Percentiles rank a stretch among this genome's conserved stretches.
phyloP scores from a whole-genome alignment of 1,140 invertebrate species.

The Mycetomoellerius zeteki region DNA sequence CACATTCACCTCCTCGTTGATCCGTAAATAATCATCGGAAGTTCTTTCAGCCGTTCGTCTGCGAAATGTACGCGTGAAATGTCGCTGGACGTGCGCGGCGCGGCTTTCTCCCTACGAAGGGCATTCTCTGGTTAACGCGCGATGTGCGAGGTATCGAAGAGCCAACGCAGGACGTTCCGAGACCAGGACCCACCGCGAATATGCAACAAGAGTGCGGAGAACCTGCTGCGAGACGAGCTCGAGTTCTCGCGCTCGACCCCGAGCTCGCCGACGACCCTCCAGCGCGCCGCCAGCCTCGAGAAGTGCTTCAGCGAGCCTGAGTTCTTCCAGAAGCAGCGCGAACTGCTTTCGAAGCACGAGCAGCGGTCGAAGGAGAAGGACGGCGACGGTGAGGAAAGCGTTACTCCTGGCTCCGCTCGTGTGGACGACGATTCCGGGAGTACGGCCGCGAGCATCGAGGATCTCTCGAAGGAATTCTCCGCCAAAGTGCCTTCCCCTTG shows the following conservation, averaged over 20 bases:
- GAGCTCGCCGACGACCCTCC: slow-evolving; percentile 77
- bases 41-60: slow-evolving; percentile 31
- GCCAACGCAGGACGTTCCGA: slow-evolving; percentile 80
- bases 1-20: not conserved
- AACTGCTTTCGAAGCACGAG: slow-evolving; percentile 48
- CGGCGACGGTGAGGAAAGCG: slow-evolving; percentile 12
- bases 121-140: slow-evolving; percentile 14
- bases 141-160: slow-evolving; percentile 83
- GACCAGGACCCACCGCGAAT: slow-evolving; percentile 84
- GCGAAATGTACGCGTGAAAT: slow-evolving; percentile 18
- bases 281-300: slow-evolving; percentile 80
- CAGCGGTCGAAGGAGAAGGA: slow-evolving; percentile 35
- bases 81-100: slow-evolving; percentile 12
- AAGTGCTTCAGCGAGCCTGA: slow-evolving; percentile 82
- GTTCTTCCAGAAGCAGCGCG: slow-evolving; percentile 78
- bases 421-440: slow-evolving; percentile 61
- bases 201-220: slow-evolving; percentile 74
- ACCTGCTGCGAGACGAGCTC: slow-evolving; percentile 70
- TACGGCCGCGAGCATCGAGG: slow-evolving; percentile 59
- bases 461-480: slow-evolving; percentile 75
- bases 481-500: slow-evolving; percentile 82
- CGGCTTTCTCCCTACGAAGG: not conserved
- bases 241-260: slow-evolving; percentile 79
- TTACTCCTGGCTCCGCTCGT: not conserved
- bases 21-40: not conserved